phyloP scores from a whole-genome alignment of 2,888 invertebrate genomes.

The Rhaphigaster nebulosa region DNA sequence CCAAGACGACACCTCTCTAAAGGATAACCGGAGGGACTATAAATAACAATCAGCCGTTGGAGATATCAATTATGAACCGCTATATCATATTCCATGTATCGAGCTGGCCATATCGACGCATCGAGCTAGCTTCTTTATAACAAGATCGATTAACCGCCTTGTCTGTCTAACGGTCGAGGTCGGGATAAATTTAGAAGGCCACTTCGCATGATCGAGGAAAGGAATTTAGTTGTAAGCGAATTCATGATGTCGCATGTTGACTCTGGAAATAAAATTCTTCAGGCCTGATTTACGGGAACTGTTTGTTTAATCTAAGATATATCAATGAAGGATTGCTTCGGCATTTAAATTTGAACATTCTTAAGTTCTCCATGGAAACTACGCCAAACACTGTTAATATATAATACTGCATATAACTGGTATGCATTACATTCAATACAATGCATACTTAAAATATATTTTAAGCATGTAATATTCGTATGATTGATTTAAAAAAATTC shows the following conservation, averaged over 20 bases:
- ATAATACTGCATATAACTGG: background rate
- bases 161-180: background rate
- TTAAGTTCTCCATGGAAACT: background rate
- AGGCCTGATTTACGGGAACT: background rate
- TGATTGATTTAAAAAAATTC: too few relatives aligned
- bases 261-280: background rate
- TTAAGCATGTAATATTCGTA: background rate
- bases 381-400: background rate
- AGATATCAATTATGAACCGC: conserved; percentile 39
- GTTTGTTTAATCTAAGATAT: background rate
- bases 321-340: background rate
- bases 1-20: background rate
- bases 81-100: conserved; percentile 44
- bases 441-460: background rate
- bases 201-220: background rate
- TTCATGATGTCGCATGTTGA: background rate
- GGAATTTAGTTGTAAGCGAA: background rate
- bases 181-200: background rate
- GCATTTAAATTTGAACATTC: background rate
- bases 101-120: background rate
- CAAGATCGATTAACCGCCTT: conserved; percentile 6
- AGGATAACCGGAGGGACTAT: background rate
- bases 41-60: conserved; percentile 21
- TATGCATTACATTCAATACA: background rate
- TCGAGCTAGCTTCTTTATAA: background rate